A percentile compares a stretch with the other conserved stretches of the same genome.
These are phyloP conservation scores for Phylloscopus collybita DNA, from an alignment of 2,797 vertebrate genomes.

Conservation along the genomic window DNA sequence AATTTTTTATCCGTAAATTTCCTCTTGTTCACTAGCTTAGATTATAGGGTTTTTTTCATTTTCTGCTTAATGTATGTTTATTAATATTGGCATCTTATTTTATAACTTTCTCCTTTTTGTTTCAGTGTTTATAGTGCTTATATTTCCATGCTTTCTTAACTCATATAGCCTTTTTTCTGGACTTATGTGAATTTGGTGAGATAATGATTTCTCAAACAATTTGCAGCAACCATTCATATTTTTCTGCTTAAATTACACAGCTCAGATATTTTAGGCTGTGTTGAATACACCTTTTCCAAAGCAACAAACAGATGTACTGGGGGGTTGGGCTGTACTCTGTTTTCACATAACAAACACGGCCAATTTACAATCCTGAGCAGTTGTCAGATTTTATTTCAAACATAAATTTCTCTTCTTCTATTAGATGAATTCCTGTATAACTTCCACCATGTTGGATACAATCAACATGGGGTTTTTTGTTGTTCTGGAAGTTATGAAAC, in stretches of 20 bases:
- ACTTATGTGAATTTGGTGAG: not conserved
- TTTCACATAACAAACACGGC: not conserved
- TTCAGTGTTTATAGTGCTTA: not conserved
- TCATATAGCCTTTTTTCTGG: not conserved
- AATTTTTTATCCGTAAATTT: not conserved
- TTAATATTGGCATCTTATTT: not conserved
- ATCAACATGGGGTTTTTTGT: fast-evolving
- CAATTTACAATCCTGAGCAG: not conserved
- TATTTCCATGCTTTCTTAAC: not conserved
- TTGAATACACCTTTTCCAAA: not conserved
- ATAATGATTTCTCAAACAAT: not conserved
- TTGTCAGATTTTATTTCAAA: conserved; percentile 39
- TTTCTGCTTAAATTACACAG: not conserved
- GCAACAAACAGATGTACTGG: not conserved
- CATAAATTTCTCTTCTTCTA: conserved; percentile 1
- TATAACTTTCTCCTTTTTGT: not conserved
- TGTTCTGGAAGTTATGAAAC: not conserved
- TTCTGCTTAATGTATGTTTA: not conserved
- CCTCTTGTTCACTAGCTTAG: not conserved
- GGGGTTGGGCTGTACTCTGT: not conserved
- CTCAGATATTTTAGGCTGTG: not conserved
- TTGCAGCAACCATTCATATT: not conserved
- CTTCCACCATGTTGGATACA: not conserved
- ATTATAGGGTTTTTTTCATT: not conserved
- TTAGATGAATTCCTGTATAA: not conserved